Evolutionary conservation across 1,140 invertebrate genomes (phyloP).

Genomic region (Calephelis nemesis): DNA sequence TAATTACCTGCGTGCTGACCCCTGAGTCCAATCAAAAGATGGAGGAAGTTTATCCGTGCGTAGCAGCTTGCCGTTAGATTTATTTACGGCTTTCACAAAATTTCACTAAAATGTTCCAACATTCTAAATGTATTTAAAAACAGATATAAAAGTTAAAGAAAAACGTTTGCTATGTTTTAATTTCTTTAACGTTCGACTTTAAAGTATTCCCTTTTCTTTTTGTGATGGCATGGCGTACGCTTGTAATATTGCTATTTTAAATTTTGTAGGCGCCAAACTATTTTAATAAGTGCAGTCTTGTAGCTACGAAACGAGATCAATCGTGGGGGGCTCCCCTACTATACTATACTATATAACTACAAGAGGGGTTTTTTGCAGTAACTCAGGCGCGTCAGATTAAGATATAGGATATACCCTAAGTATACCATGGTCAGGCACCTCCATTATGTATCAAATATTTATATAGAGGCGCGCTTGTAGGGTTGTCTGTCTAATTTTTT

Average conservation of each 20-base stretch:
- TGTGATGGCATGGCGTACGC: not conserved
- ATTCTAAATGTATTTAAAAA: slow-evolving; percentile 7
- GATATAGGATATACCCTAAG: too few species aligned
- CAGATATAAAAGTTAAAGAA: not conserved
- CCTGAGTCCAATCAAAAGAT: slow-evolving; percentile 43
- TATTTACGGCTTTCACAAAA: slow-evolving; percentile 19
- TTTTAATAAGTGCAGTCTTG: not conserved
- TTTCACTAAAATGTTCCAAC: slow-evolving; percentile 21
- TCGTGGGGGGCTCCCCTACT: too few species aligned
- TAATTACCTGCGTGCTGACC: slow-evolving; percentile 69
- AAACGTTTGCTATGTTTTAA: not conserved
- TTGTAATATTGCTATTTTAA: not conserved
- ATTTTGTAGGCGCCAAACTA: not conserved
- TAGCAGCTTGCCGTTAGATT: slow-evolving; percentile 66
- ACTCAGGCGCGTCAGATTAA: too few species aligned
- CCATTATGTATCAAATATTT: too few species aligned
- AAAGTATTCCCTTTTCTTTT: not conserved
- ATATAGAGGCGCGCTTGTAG: too few species aligned
- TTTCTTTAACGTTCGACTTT: not conserved
- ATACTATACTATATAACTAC: too few species aligned
- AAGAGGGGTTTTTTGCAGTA: too few species aligned
- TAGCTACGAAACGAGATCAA: too few species aligned
- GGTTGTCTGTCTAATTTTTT: too few species aligned
- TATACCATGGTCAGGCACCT: too few species aligned
- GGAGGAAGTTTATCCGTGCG: slow-evolving; percentile 50